Evolutionary conservation across 1,140 invertebrate species (phyloP).

Genomic region (Chionoecetes opilio): DNA sequence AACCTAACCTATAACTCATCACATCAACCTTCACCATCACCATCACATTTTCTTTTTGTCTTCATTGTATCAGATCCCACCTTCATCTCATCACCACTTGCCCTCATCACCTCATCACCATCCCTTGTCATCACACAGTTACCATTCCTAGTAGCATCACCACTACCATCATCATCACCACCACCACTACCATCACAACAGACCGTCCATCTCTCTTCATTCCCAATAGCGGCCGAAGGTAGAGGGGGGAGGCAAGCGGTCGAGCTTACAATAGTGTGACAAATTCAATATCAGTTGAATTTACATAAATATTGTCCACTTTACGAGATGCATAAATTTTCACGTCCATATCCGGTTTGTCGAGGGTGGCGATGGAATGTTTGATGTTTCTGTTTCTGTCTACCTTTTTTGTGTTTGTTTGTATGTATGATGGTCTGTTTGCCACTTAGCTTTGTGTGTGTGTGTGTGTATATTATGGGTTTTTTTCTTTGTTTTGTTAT

Average conservation of each 20-base stretch:
- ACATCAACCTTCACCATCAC: neutral
- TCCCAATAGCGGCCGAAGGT: neutral
- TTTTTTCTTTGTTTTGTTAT: no score
- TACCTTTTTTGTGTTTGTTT: slow-evolving; percentile 20
- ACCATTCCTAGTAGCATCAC: neutral
- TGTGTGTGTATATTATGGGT: neutral
- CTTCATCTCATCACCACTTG: neutral
- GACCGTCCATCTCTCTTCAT: slow-evolving; percentile 6
- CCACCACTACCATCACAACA: neutral
- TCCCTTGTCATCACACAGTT: neutral
- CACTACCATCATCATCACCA: neutral
- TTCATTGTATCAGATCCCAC: neutral
- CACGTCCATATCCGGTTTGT: slow-evolving; percentile 49
- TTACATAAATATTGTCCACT: slow-evolving; percentile 79
- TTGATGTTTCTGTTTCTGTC: slow-evolving; percentile 32
- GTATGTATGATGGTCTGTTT: neutral
- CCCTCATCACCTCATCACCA: no score
- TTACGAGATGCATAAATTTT: slow-evolving; percentile 74
- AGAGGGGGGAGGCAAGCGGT: neutral
- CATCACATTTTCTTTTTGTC: neutral
- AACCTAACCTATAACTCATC: neutral
- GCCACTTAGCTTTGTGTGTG: neutral
- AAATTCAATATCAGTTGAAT: slow-evolving; percentile 77
- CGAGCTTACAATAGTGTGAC: slow-evolving; percentile 71
- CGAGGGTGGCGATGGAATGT: neutral